Conservation (phyloP, 2,113 vertebrate genomes). For the Sphaerodactylus townsendi region DNA sequence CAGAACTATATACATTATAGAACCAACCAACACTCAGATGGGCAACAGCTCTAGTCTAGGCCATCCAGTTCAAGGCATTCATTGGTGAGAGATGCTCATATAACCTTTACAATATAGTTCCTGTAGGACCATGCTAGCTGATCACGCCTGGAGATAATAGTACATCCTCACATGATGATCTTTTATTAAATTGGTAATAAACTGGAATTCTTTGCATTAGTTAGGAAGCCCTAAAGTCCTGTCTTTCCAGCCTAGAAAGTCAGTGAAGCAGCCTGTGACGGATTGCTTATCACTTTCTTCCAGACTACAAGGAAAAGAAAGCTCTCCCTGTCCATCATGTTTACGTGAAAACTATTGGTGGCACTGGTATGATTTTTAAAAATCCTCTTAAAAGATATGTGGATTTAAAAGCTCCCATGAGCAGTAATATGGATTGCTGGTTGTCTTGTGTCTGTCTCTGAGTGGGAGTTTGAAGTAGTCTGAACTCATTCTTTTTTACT, state of each 20-base stretch:
- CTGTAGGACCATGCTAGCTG: not conserved
- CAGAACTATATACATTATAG: too few species aligned
- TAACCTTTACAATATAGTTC: not conserved
- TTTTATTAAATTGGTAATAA: not conserved
- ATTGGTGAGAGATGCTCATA: too few species aligned
- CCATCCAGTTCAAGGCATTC: too few species aligned
- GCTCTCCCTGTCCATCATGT: not conserved
- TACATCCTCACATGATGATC: not conserved
- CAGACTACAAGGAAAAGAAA: not conserved
- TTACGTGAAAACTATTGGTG: not conserved
- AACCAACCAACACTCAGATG: too few species aligned
- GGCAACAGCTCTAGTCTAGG: too few species aligned
- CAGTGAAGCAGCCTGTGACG: not conserved
- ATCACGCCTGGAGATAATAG: not conserved
- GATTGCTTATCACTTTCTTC: not conserved
- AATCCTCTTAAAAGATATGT: constrained; percentile 1
- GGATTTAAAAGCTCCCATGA: constrained; percentile 9
- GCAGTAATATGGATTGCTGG: not conserved
- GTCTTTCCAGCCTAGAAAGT: not conserved
- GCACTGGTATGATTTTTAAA: not conserved
- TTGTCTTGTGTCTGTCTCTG: not conserved
- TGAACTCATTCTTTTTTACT: constrained; percentile 11
- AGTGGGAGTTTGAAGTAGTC: not conserved
- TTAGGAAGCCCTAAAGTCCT: not conserved
- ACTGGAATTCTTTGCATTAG: not conserved